A percentile compares a stretch with the other conserved stretches of the same genome.
phyloP scores from a whole-genome alignment of 2,113 vertebrate genomes.

The Anser brachyrhynchus region DNA sequence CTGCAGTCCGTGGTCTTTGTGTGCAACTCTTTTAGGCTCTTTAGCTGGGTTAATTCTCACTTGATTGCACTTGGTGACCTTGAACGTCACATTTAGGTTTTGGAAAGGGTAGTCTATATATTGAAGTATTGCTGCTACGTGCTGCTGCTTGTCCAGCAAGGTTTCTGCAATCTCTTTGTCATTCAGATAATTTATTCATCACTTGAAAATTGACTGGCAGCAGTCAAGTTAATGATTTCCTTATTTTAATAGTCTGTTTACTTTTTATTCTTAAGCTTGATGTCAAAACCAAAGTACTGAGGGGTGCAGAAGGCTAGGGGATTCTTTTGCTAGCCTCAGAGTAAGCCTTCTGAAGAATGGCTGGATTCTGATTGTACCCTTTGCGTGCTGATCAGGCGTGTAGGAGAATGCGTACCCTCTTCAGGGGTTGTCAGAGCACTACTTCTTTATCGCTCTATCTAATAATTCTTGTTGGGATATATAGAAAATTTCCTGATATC shows the following conservation, averaged over 20 bases:
- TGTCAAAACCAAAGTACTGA: background rate
- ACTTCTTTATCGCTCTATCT: fast-evolving
- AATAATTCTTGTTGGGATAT: background rate
- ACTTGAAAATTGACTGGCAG: background rate
- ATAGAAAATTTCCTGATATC: background rate
- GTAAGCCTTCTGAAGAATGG: background rate
- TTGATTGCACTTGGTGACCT: background rate
- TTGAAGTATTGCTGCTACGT: background rate
- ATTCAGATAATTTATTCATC: background rate
- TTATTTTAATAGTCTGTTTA: background rate
- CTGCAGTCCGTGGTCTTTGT: background rate
- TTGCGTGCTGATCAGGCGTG: background rate
- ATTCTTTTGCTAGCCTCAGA: background rate
- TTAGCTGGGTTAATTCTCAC: background rate
- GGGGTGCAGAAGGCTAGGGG: background rate
- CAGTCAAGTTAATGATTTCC: background rate
- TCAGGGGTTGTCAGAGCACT: background rate
- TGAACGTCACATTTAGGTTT: background rate
- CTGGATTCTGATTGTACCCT: background rate
- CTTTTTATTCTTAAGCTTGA: background rate
- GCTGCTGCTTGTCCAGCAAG: background rate
- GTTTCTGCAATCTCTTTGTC: background rate
- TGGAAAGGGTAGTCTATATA: background rate
- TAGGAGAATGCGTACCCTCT: background rate
- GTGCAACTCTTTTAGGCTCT: background rate